Evolutionary conservation across 2,113 vertebrate genomes (phyloP).

Genomic region (Gallinago paraguaiae): DNA sequence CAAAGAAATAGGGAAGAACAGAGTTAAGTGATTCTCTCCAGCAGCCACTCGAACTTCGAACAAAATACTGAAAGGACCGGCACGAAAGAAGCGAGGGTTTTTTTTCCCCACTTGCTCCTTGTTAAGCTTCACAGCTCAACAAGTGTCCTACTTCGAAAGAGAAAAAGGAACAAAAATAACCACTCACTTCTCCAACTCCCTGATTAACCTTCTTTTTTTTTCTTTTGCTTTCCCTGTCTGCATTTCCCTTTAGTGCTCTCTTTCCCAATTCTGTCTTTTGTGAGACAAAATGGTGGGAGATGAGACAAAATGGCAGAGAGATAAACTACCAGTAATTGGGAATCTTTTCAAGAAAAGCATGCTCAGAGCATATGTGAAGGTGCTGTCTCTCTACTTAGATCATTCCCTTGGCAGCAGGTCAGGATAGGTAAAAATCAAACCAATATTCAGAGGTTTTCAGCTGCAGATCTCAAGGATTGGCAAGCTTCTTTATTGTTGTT

Average conservation of each 20-base stretch:
- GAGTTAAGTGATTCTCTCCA: slow-evolving; percentile 58
- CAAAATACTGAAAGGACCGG: slow-evolving; percentile 47
- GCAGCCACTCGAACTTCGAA: slow-evolving; percentile 61
- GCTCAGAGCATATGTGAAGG: background rate
- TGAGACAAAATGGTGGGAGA: background rate
- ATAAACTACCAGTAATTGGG: background rate
- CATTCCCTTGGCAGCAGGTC: background rate
- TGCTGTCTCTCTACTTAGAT: background rate
- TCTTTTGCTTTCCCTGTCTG: background rate
- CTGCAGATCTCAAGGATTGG: background rate
- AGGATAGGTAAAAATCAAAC: slow-evolving; percentile 2
- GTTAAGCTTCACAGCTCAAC: slow-evolving; percentile 48
- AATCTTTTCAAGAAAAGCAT: background rate
- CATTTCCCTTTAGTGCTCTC: background rate
- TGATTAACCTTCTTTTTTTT: background rate
- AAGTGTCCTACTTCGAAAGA: slow-evolving; percentile 23
- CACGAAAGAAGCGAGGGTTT: background rate
- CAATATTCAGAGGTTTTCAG: slow-evolving; percentile 15
- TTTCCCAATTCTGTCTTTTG: background rate
- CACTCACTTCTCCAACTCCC: background rate
- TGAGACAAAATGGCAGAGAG: slow-evolving; percentile 9
- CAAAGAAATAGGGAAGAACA: slow-evolving; percentile 50
- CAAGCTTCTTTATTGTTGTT: background rate
- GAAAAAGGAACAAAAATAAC: background rate
- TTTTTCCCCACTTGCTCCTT: background rate